Base-by-base conservation (phyloP, 2,113 vertebrate genomes). In the Cnemophilus loriae region DNA sequence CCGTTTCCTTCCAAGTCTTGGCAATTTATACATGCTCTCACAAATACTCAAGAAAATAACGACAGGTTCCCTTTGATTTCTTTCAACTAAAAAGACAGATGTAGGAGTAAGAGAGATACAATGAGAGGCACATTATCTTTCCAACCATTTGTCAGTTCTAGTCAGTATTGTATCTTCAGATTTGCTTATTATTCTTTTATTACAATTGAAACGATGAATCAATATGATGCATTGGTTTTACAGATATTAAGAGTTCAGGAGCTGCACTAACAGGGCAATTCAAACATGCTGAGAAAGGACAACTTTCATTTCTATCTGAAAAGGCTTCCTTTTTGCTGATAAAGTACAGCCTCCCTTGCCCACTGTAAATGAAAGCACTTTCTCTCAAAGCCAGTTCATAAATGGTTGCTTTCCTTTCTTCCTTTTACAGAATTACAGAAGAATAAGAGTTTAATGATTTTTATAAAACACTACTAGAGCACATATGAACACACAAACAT, bases 31-130 rank as follows among this genome's bases (percentile, higher is more conserved):
- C 7, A 23, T 4, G 30, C 15, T 91, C 28, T 87, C 81, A 85
- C 79, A 92, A 86, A 93, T 35, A 88, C 3, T 41, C 7, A 22
- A 92, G 59, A 95, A 95, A 94, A 84, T 74, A 96, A 87, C 73
- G 46, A 53, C 56, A 92, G 71, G 32, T 18, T 89, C 60, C 60
- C 24, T 89, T 89, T 10, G 35, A 81, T 82, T 90, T 78, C 73
- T 71, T 78, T 86, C 63, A 77, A 4, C 35, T 77, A 75, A 88
- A 88, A 91, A 75, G 57, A 75, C 37, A 77, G n/a, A 77, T 90
- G 88, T 90, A 94, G 67, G 80, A 90, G 80, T 90, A 63, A 68
- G 47, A 89, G 50, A 83, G 21, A 71, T 64, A 63, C 33, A 61
- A 16, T 42, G 56, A 87, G 44, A 74, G n/a, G 28, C 53, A 84